Evolutionary conservation across 2,797 vertebrate species (phyloP), one percentile per base, ranked within the genome.

Genomic region (Sebastolobus alascanus): DNA sequence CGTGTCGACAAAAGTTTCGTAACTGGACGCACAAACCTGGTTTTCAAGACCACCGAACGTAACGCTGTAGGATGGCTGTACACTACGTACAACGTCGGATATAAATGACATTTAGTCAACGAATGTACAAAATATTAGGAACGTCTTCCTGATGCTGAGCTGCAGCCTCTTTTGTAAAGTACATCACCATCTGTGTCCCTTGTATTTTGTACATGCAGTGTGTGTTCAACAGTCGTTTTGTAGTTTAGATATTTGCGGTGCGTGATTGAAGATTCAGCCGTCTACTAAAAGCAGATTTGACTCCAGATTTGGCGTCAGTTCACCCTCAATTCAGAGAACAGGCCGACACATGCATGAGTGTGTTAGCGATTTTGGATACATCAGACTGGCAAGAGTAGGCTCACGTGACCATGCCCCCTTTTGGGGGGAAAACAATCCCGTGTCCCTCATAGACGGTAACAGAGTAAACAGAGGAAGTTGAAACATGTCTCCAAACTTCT

Each of bases 91-190:
- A 84, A 63, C 16, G 65, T 59, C n/a, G 27, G 71, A 25, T 46
- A 52, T 29, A 38, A 40, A 64, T 38, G 10, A 46, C 56, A 46
- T 73, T 54, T 66, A 80, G 8, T 22, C 58, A 80, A 58, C 25
- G 59, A 61, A 72, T 68, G 61, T 81, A 54, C 75, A 79, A 81
- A 87, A 77, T 82, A 77, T 71, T 8, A 50, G 60, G 68, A 72
- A 63, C 37, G 13, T 59, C 10, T 43, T 50, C 31, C 59, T 50
- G 33, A 65, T 20, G 31, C 8, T 14, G n/a, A 68, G 56, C 50
- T 25, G 29, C 22, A 40, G 31, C 75, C 60, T 16, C 52, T 68
- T 65, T 14, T n/a, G 11, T 14, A 8, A 46, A 37, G 37, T 25
- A 38, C 9, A 31, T 56, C 33, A 18, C 25, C 14, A 40, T 38